A percentile compares a stretch with the other conserved stretches of the same genome.
Evolutionary conservation across 2,797 vertebrate genomes (phyloP).

Genomic region (Crypturellus tataupa): DNA sequence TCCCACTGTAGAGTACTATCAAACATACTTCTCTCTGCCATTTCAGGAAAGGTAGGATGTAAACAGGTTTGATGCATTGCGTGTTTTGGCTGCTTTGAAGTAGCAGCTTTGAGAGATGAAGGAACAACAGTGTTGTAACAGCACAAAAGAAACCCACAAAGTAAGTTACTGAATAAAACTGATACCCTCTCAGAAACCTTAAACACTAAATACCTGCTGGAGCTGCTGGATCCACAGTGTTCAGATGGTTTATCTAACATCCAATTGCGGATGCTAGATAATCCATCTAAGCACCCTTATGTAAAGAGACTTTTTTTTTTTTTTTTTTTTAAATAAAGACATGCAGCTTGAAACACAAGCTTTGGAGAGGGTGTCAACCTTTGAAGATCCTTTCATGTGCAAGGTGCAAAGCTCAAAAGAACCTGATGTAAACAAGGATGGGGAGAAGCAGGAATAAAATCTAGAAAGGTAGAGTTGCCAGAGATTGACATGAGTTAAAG

Average conservation of each 20-base stretch:
- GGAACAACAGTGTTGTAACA: background rate
- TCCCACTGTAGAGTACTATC: background rate
- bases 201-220: background rate
- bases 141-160: background rate
- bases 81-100: background rate
- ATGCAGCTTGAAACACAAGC: background rate
- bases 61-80: background rate
- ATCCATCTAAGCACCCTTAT: background rate
- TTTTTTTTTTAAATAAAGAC: background rate
- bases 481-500: background rate
- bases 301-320: background rate
- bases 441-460: background rate
- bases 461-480: background rate
- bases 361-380: conserved; percentile 38
- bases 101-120: background rate
- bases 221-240: background rate
- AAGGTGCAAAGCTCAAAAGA: conserved; percentile 28
- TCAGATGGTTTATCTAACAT: too few relatives aligned
- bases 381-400: conserved; percentile 50
- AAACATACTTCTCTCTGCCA: background rate
- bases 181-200: background rate
- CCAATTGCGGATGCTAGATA: background rate
- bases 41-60: background rate
- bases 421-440: background rate
- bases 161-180: background rate